Base-by-base conservation (phyloP, 2,113 vertebrate species). In the Scartelaos histophorus region DNA sequence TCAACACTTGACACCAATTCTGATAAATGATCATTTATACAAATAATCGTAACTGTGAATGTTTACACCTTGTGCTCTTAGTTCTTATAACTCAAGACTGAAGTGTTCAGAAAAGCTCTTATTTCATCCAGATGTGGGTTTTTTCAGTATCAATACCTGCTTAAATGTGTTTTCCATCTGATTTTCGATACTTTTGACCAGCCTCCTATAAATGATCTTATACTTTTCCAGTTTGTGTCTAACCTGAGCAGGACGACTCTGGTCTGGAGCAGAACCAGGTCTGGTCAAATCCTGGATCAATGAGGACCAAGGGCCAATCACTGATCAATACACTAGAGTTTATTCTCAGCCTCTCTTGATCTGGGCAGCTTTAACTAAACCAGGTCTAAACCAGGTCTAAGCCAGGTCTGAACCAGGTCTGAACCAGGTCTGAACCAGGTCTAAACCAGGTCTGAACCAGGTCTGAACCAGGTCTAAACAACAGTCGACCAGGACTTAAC, bases 271-370 rank as follows among this genome's bases (percentile, higher is more conserved):
- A 19, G 7, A 29, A 17, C 25, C 29, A n/a, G n/a, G 51, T 1
- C 51, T 21, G 19, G 7, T 21, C n/a, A 29, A 16, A 62, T 19
- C 29, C 7, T 9, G 15, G 60, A 62, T 62, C 60, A 35, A 29
- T 62, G 29, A 19, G 29, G 16, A 62, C 15, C 60, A 62, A 4
- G 60, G 35, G 60, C 60, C 29, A 35, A 62, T 62, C 60, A 62
- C 60, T 19, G 60, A 62, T 62, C 60, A 35, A 62, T 62, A 19
- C 25, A 62, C 29, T 62, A 16, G 25, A 62, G 60, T 62, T 61
- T 61, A 61, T 61, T 61, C 58, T 61, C 24, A 61, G 25, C 24
- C 13, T 34, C 13, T 15, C 17, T 62, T 35, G 60, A 35, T 35
- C 6, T 16, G 7, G 7, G 19, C 22, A 34, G 16, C 29, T 35